These are phyloP conservation scores for Kryptolebias marmoratus DNA, from an alignment of 2,113 vertebrate species.

Conservation along the genomic window DNA sequence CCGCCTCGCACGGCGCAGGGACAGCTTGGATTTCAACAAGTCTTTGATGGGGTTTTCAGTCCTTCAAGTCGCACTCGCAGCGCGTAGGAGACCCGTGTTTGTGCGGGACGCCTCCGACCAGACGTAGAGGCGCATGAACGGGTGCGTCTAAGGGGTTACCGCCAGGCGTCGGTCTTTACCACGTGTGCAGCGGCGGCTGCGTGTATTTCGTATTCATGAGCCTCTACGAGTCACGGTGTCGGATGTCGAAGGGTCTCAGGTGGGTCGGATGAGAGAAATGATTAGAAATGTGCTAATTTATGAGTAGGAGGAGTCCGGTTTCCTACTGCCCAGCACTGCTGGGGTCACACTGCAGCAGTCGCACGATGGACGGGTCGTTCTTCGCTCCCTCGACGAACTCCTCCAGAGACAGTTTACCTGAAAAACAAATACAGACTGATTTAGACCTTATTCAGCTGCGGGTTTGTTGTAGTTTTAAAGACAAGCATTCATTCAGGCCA, in stretches of 20 bases:
- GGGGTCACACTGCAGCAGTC: slow-evolving; percentile 97
- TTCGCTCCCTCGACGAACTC: slow-evolving; percentile 98
- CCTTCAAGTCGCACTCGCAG: slow-evolving; percentile 44
- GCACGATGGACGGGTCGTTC: slow-evolving; percentile 95
- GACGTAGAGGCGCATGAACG: slow-evolving; percentile 46
- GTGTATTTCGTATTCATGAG: slow-evolving; percentile 16
- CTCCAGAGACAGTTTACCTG: slow-evolving; percentile 97
- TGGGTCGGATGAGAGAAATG: slow-evolving; percentile 41
- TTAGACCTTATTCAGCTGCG: too few relatives aligned
- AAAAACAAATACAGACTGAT: slow-evolving; percentile 7
- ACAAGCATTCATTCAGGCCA: too few relatives aligned
- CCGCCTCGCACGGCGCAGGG: slow-evolving; percentile 20
- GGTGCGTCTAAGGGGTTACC: slow-evolving; percentile 9
- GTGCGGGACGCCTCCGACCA: slow-evolving; percentile 32
- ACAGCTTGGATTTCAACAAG: slow-evolving; percentile 38
- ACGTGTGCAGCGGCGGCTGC: slow-evolving; percentile 15
- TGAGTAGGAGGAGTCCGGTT: slow-evolving; percentile 35
- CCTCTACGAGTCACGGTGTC: slow-evolving; percentile 43
- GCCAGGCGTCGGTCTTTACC: slow-evolving; percentile 26
- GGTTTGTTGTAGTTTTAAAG: neutral
- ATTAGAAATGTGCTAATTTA: slow-evolving; percentile 35
- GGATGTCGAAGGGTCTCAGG: slow-evolving; percentile 41
- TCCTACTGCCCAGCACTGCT: slow-evolving; percentile 87
- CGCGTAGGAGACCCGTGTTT: slow-evolving; percentile 17
- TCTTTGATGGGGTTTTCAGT: slow-evolving; percentile 61